Evolutionary conservation across 2,797 vertebrate genomes (phyloP).

Genomic region (Onychomys arenicola): DNA sequence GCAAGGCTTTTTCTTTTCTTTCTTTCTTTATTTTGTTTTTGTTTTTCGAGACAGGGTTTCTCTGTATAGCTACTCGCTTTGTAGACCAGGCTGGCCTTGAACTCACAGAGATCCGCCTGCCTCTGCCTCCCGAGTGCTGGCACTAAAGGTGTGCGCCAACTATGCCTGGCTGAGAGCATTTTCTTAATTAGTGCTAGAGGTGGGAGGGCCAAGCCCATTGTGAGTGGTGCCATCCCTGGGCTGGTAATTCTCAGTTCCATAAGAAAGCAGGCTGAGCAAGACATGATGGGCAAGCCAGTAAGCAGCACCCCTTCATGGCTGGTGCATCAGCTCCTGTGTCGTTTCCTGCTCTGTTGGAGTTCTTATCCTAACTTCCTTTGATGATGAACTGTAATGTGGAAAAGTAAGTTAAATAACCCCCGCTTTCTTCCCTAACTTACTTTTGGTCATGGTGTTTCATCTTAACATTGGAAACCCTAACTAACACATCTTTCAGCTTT

Average conservation of each 20-base stretch:
- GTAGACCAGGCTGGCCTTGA: too few species aligned
- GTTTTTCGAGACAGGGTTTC: too few species aligned
- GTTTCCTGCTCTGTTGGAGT: background rate
- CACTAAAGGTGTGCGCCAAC: too few species aligned
- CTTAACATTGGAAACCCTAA: background rate
- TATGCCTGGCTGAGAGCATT: background rate
- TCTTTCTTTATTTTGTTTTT: too few species aligned
- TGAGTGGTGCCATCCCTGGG: background rate
- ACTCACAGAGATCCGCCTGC: too few species aligned
- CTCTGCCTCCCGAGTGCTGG: too few species aligned
- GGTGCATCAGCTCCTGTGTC: background rate
- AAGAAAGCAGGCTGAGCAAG: background rate
- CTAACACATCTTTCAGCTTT: background rate
- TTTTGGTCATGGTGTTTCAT: background rate
- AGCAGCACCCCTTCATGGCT: background rate
- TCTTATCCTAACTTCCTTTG: background rate
- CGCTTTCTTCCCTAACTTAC: background rate
- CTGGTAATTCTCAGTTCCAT: background rate
- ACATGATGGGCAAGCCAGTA: background rate
- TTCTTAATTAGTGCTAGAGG: background rate
- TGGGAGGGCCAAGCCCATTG: too few species aligned
- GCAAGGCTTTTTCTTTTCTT: too few species aligned
- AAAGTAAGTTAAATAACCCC: background rate
- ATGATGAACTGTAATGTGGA: background rate
- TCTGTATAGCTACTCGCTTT: too few species aligned